Conservation (phyloP, 2,888 invertebrate species). For the Acanthacorydalis orientalis region DNA sequence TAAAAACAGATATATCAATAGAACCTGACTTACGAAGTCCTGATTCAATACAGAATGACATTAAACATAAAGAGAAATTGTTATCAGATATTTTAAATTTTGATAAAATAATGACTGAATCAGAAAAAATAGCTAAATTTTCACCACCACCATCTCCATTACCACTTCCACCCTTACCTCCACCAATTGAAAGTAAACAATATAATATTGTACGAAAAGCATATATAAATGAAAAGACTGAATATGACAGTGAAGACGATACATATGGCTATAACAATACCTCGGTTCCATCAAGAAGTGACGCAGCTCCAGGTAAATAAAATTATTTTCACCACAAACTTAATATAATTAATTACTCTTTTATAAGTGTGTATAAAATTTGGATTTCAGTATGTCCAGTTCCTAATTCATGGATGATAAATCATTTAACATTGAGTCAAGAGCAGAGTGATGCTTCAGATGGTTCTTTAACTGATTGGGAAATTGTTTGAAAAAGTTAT, state of each 20-base stretch:
- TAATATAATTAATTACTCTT: background rate
- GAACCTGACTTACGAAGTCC: constrained; percentile 40
- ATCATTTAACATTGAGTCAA: constrained; percentile 23
- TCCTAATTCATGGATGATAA: constrained; percentile 41
- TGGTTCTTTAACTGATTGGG: constrained; percentile 22
- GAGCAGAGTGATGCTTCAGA: constrained; percentile 14
- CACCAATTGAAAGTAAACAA: no score
- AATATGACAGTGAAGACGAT: constrained; percentile 8
- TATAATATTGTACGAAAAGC: no score
- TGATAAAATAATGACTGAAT: constrained; percentile 24
- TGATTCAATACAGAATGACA: constrained; percentile 48
- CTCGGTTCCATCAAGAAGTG: constrained; percentile 9
- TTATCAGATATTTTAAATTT: constrained; percentile 49
- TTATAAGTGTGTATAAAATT: background rate
- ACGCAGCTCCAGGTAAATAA: background rate
- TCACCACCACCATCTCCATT: background rate
- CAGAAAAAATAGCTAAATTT: constrained; percentile 9
- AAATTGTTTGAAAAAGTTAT: constrained; percentile 17
- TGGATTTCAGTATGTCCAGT: constrained; percentile 30
- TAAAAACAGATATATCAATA: constrained; percentile 16
- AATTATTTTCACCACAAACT: background rate
- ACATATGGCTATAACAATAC: constrained; percentile 1
- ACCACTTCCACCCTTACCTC: no score
- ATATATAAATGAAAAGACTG: constrained; percentile 3
- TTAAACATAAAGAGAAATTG: constrained; percentile 57